These are phyloP conservation scores for Eptatretus burgeri DNA, from an alignment of 2,113 vertebrate genomes.

Conservation along the genomic window DNA sequence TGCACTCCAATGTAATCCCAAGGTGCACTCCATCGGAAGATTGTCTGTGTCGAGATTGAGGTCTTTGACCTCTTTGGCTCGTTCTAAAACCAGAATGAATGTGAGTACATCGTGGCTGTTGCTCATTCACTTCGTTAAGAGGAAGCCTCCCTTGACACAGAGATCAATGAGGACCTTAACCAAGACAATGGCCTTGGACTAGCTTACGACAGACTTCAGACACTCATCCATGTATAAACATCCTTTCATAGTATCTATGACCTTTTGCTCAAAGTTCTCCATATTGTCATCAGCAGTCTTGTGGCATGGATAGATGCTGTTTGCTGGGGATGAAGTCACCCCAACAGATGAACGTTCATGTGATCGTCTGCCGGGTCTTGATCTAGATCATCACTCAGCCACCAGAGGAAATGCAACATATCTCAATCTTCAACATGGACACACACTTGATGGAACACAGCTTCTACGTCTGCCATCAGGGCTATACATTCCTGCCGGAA, in stretches of 20 bases:
- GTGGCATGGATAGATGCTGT: neutral
- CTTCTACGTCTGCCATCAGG: neutral
- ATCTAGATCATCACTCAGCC: neutral
- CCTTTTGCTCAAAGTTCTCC: neutral
- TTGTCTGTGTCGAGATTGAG: neutral
- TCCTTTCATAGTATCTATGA: neutral
- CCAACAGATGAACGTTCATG: neutral
- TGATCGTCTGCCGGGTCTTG: no score
- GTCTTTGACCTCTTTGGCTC: constrained; percentile 5
- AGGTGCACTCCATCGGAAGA: constrained; percentile 1
- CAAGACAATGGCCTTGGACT: constrained; percentile 1
- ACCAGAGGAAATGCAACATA: neutral
- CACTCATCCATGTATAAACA: neutral
- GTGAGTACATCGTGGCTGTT: neutral
- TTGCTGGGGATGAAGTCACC: neutral
- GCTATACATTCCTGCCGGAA: neutral
- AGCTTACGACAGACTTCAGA: neutral
- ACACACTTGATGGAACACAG: neutral
- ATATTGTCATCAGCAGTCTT: neutral
- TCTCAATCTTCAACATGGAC: neutral
- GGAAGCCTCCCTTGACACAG: constrained; percentile 6
- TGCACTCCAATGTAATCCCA: constrained; percentile 1
- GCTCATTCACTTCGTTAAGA: constrained; percentile 5
- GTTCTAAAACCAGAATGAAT: neutral
- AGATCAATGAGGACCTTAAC: neutral